Evolutionary conservation across 2,113 vertebrate genomes (phyloP).

Genomic region (Bubalus kerabau): DNA sequence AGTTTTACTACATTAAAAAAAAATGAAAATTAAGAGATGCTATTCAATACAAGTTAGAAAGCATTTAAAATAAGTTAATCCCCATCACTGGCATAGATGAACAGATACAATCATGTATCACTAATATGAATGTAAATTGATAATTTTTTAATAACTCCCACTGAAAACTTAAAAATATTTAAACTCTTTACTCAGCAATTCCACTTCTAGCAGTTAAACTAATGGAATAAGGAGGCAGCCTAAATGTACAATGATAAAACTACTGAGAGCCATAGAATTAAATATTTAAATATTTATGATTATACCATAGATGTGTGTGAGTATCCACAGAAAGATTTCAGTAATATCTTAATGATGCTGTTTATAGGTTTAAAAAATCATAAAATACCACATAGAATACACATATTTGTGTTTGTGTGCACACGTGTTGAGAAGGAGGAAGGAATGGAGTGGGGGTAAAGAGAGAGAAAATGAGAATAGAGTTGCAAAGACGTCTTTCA

Average conservation of each 20-base stretch:
- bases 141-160: background rate
- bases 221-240: background rate
- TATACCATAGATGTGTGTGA: background rate
- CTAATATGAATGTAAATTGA: background rate
- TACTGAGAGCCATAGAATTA: background rate
- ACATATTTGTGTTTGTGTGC: background rate
- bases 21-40: background rate
- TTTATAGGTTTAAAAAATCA: background rate
- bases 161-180: background rate
- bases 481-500: background rate
- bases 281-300: background rate
- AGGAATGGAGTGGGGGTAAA: background rate
- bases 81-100: background rate
- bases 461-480: background rate
- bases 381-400: background rate
- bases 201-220: background rate
- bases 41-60: background rate
- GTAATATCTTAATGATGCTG: background rate
- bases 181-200: background rate
- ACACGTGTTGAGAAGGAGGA: background rate
- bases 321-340: background rate
- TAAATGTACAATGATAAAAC: background rate
- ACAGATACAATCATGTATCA: background rate
- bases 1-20: background rate
- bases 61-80: background rate